Evolutionary conservation across 2,113 vertebrate genomes (phyloP).

Genomic region (Microcebus jonahi): DNA sequence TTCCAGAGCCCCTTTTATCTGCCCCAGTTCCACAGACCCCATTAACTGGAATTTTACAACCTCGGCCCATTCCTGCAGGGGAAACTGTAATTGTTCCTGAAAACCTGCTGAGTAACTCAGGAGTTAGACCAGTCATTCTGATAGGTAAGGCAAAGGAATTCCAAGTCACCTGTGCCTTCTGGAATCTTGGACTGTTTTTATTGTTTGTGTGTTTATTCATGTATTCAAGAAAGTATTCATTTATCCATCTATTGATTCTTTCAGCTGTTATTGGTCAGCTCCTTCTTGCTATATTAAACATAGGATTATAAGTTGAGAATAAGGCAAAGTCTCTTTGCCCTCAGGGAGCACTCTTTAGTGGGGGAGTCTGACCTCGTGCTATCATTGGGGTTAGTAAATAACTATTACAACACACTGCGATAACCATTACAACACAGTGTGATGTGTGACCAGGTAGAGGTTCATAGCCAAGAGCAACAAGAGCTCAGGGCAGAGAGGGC

Average conservation of each 20-base stretch:
- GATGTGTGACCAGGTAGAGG: not conserved
- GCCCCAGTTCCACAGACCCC: slow-evolving; percentile 89
- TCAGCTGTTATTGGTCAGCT: not conserved
- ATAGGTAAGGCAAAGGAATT: slow-evolving; percentile 89
- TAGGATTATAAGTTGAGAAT: not conserved
- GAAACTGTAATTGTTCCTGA: slow-evolving; percentile 98
- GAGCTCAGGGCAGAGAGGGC: not conserved
- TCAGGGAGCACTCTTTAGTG: not conserved
- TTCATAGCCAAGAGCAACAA: slow-evolving; percentile 8
- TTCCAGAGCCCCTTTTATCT: slow-evolving; percentile 90
- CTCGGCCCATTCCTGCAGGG: slow-evolving; percentile 94
- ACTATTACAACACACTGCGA: not conserved
- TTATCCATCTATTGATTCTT: not conserved
- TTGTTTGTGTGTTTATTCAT: not conserved
- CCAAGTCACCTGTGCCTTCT: not conserved
- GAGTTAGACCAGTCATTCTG: slow-evolving; percentile 97
- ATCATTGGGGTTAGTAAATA: not conserved
- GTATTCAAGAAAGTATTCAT: not conserved
- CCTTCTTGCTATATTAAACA: not conserved
- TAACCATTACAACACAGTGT: not conserved
- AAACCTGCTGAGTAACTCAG: slow-evolving; percentile 95
- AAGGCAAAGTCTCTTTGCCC: not conserved
- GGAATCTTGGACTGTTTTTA: not conserved
- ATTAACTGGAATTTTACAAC: slow-evolving; percentile 93
- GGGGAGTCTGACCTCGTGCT: not conserved